Conservation (phyloP, 2,888 invertebrate species). For the Pachymerium ferrugineum region DNA sequence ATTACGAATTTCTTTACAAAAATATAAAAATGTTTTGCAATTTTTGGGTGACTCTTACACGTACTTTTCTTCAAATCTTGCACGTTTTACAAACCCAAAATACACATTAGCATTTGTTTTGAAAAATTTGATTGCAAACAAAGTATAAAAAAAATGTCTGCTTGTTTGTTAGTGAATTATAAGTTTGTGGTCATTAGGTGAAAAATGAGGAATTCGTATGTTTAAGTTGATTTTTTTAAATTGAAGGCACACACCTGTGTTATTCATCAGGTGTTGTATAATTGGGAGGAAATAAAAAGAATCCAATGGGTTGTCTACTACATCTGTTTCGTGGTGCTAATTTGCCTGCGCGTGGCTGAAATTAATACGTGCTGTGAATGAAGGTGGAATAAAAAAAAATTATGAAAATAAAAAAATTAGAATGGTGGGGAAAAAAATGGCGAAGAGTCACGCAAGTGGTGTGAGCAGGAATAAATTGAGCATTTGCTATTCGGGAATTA, state of each 20-base stretch:
- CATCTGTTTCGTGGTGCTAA: constrained; percentile 21
- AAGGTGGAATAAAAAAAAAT: constrained; percentile 1
- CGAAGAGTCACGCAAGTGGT: not conserved
- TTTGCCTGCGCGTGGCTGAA: constrained; percentile 15
- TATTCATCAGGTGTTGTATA: constrained; percentile 21
- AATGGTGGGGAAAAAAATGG: not conserved
- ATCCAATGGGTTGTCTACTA: constrained; percentile 15
- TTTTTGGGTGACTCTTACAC: too few species aligned
- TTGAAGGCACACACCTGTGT: not conserved
- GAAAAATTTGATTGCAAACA: too few species aligned
- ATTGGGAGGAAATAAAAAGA: constrained; percentile 5
- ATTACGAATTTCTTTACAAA: too few species aligned
- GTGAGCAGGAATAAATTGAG: constrained; percentile 13
- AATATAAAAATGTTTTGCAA: too few species aligned
- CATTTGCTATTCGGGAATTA: not conserved
- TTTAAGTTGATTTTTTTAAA: not conserved
- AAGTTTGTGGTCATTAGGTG: too few species aligned
- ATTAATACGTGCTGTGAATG: constrained; percentile 21
- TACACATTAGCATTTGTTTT: too few species aligned
- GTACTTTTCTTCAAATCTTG: too few species aligned
- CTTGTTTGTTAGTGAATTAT: too few species aligned
- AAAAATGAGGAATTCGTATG: too few species aligned
- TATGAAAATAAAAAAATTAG: not conserved
- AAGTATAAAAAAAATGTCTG: too few species aligned
- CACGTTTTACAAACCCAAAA: too few species aligned